Percentiles rank a stretch among this genome's conserved stretches.
Evolutionary conservation across 2,888 invertebrate species (phyloP).

Genomic region (Drosophila longiperda): DNA sequence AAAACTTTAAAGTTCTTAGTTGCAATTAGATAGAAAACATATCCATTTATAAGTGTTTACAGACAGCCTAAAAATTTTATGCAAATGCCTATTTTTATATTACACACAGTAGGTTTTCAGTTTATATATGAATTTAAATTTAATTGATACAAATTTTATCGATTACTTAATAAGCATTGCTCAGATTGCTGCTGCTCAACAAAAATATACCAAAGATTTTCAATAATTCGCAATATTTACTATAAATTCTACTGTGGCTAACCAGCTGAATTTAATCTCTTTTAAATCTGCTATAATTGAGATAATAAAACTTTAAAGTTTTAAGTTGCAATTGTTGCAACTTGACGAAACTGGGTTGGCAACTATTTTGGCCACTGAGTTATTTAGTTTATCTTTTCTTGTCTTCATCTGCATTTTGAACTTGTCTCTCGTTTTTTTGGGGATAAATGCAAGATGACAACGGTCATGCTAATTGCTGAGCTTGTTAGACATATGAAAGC

Average conservation of each 20-base stretch:
- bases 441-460: constrained; percentile 33
- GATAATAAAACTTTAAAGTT: background rate
- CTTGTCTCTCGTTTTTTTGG: constrained; percentile 10
- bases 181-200: background rate
- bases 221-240: background rate
- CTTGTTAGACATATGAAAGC: constrained; percentile 70
- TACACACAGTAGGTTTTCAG: background rate
- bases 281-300: constrained; percentile 5
- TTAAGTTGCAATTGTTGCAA: background rate
- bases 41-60: too few species aligned
- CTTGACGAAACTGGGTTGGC: background rate
- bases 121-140: background rate
- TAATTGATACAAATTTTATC: background rate
- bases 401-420: constrained; percentile 15
- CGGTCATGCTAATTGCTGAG: constrained; percentile 70
- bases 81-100: background rate
- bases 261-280: constrained; percentile 1
- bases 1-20: too few species aligned
- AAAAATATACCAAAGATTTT: background rate
- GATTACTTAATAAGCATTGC: background rate
- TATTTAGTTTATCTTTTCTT: constrained; percentile 17
- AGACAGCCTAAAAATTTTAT: too few species aligned
- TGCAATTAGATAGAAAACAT: background rate
- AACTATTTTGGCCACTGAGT: constrained; percentile 14
- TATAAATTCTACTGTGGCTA: background rate